These are phyloP conservation scores for Eurystomus glaucurus DNA, from an alignment of 2,797 vertebrate genomes.

Conservation along the genomic window DNA sequence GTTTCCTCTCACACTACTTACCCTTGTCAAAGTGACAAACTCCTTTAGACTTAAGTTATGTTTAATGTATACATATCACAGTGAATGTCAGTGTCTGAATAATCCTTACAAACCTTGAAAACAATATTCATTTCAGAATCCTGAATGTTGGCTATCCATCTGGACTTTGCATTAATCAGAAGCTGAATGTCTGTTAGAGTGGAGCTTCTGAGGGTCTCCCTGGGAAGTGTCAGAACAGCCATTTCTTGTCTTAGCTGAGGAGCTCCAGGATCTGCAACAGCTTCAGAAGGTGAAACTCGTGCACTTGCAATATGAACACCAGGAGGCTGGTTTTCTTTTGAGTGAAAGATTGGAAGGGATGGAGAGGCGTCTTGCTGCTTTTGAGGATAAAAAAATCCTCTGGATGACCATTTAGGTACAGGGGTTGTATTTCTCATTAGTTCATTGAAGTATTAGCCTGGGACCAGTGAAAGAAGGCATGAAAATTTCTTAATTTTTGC, in stretches of 20 bases:
- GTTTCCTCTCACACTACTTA: not conserved
- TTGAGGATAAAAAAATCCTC: not conserved
- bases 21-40: not conserved
- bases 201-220: not conserved
- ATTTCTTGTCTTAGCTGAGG: not conserved
- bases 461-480: not conserved
- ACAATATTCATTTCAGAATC: not conserved
- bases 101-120: not conserved
- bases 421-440: not conserved
- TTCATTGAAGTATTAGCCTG: not conserved
- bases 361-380: not conserved
- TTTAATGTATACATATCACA: not conserved
- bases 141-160: not conserved
- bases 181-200: not conserved
- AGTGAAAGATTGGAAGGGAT: not conserved
- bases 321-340: not conserved
- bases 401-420: not conserved
- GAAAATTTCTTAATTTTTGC: not conserved
- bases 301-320: accelerated
- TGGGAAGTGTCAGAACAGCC: not conserved
- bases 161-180: not conserved
- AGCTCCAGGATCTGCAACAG: not conserved
- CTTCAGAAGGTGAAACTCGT: not conserved
- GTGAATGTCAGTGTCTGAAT: not conserved
- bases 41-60: not conserved